These are phyloP conservation scores for Hydropsyche betteni DNA, from an alignment of 2,888 invertebrate species.

Conservation along the genomic window DNA sequence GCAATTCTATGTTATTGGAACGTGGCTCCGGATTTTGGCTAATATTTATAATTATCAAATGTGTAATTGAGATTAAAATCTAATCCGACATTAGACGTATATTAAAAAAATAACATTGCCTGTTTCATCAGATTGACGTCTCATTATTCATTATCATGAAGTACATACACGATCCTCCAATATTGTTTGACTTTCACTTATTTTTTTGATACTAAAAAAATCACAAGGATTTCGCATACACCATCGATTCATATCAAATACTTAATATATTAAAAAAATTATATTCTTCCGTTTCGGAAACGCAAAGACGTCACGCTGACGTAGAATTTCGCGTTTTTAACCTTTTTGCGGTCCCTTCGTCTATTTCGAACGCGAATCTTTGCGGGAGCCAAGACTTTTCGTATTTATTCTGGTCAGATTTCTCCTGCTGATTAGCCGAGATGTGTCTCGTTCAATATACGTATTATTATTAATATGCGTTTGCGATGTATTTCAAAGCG, in stretches of 20 bases:
- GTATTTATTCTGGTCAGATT: constrained; percentile 28
- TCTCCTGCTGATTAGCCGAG: constrained; percentile 14
- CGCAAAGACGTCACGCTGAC: neutral
- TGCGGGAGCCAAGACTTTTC: constrained; percentile 38
- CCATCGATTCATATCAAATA: too few relatives aligned
- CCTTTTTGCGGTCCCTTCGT: constrained; percentile 1
- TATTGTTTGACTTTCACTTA: too few relatives aligned
- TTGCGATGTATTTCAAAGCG: neutral
- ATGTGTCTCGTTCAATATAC: neutral
- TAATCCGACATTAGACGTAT: too few relatives aligned
- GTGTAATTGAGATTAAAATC: too few relatives aligned
- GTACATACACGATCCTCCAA: too few relatives aligned
- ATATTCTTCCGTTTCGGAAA: too few relatives aligned
- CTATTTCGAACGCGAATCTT: constrained; percentile 3
- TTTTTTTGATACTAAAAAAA: too few relatives aligned
- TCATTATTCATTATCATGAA: too few relatives aligned
- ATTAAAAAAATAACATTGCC: too few relatives aligned
- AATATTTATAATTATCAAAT: neutral
- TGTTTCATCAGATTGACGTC: too few relatives aligned
- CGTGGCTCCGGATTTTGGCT: neutral
- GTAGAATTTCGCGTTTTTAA: constrained; percentile 2
- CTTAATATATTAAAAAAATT: too few relatives aligned
- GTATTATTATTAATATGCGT: constrained; percentile 3
- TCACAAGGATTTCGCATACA: too few relatives aligned
- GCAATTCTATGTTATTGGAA: neutral